Base-by-base conservation (phyloP, 2,113 vertebrate genomes). In the Salvelinus namaycush region DNA sequence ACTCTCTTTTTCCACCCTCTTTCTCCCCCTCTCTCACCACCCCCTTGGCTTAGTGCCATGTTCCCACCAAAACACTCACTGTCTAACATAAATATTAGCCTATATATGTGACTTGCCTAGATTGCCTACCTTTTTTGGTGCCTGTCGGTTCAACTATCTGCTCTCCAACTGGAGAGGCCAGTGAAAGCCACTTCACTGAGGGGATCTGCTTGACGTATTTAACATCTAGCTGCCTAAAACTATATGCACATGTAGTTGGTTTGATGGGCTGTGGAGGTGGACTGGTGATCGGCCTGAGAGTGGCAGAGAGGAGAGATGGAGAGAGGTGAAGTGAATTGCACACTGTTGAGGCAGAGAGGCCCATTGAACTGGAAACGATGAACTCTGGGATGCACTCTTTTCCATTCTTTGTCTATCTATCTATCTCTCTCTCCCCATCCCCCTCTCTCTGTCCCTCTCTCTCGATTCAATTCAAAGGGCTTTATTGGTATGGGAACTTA, bases 141-240 rank as follows among this genome's bases (percentile, higher is more conserved):
- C 66, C 39, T 22, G 54, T 48, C 6, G 14, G 34, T 26, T 57
- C 72, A 74, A 74, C 80, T 78, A 72, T 64, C 77, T 76, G 31
- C 68, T 70, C 22, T 70, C 76, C 67, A 39, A 68, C 73, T 83
- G 74, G 75, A 86, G 79, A 87, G 82, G 78, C 16, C 60, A 78
- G 72, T 83, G 84, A 88, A 68, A 85, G 70, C 83, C 79, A 62
- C 59, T 84, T 13, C 11, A 57, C 59, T 74, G 74, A 24, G 76
- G n/a, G 44, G 77, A 68, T 39, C 81, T 39, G 70, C 83, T 88
- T 83, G 80, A 87, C 83, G 72, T 74, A 84, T 72, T n/a, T 73
- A 82, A 79, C 79, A 82, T 82, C 75, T 67, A 14, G 9, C 27
- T 67, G 27, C 26, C 65, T 18, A 16, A 18, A 29, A 18, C 65